These are phyloP conservation scores for Baryphthengus martii DNA, from an alignment of 2,113 vertebrate genomes.

Conservation along the genomic window DNA sequence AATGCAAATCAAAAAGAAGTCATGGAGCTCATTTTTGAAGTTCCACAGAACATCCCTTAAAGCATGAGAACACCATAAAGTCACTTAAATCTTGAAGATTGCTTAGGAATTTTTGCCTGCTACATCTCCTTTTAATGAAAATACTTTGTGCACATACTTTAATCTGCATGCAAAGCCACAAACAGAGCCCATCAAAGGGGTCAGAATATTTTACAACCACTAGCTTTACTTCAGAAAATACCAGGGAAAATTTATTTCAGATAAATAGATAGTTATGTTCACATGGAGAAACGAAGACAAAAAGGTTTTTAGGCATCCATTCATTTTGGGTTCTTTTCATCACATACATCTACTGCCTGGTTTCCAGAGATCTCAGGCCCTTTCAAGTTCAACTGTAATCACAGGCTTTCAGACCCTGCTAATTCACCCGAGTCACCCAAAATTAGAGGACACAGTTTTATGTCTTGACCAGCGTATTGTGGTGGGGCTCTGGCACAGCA, in stretches of 20 bases:
- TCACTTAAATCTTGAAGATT: neutral
- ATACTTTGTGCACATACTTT: neutral
- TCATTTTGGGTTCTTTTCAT: neutral
- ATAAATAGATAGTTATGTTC: neutral
- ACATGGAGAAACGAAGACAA: neutral
- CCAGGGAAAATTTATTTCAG: neutral
- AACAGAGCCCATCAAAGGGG: neutral
- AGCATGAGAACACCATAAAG: neutral
- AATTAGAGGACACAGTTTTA: neutral
- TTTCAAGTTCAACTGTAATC: neutral
- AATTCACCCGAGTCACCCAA: neutral
- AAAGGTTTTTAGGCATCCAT: neutral
- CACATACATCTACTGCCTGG: neutral
- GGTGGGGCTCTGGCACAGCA: neutral
- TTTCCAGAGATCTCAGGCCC: neutral
- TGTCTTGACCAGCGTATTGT: neutral
- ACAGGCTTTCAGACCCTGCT: neutral
- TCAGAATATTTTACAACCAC: neutral
- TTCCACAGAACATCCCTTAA: neutral
- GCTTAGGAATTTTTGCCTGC: neutral
- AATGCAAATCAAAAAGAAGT: neutral
- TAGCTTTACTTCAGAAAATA: neutral
- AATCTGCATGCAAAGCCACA: neutral
- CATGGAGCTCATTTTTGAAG: neutral
- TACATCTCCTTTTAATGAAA: neutral